These are phyloP conservation scores for Sycophila sp. DNA, from an alignment of 1,140 invertebrate genomes.

Conservation along the genomic window DNA sequence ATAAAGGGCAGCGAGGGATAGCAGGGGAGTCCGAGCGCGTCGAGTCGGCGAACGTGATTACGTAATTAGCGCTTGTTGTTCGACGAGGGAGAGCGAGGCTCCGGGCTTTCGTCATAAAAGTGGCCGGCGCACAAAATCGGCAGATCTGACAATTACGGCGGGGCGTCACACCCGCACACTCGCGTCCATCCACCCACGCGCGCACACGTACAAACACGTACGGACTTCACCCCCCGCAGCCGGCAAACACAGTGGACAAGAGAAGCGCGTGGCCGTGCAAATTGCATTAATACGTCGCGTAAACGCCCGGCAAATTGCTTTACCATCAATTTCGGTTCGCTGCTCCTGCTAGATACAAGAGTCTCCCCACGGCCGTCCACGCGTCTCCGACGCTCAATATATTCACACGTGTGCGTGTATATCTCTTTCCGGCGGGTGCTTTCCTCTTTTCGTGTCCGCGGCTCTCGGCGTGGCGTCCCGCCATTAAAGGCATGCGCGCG, in stretches of 20 bases:
- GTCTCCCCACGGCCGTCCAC: background rate
- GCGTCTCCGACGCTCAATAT: too few species aligned
- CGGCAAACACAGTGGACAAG: too few species aligned
- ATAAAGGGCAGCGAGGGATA: too few species aligned
- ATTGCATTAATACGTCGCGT: conserved; percentile 54
- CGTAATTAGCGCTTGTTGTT: background rate
- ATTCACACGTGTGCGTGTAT: too few species aligned
- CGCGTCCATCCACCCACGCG: too few species aligned
- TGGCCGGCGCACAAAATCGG: conserved; percentile 35
- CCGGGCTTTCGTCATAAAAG: background rate
- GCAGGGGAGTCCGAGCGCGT: background rate
- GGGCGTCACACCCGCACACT: too few species aligned
- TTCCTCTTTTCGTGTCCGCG: background rate
- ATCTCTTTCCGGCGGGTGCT: background rate
- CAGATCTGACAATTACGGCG: conserved; percentile 38
- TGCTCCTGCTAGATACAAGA: conserved; percentile 16
- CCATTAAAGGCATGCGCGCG: background rate
- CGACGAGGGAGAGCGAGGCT: background rate
- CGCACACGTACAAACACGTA: too few species aligned
- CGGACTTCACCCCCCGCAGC: too few species aligned
- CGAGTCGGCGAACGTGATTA: conserved; percentile 6
- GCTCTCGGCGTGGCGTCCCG: background rate
- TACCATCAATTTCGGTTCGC: conserved; percentile 50
- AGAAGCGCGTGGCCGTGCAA: conserved; percentile 47
- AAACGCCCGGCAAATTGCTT: conserved; percentile 52